Evolutionary conservation across 1,140 invertebrate genomes (phyloP), one percentile per base, ranked within the genome.

Genomic region (Potamilus streckersoni): DNA sequence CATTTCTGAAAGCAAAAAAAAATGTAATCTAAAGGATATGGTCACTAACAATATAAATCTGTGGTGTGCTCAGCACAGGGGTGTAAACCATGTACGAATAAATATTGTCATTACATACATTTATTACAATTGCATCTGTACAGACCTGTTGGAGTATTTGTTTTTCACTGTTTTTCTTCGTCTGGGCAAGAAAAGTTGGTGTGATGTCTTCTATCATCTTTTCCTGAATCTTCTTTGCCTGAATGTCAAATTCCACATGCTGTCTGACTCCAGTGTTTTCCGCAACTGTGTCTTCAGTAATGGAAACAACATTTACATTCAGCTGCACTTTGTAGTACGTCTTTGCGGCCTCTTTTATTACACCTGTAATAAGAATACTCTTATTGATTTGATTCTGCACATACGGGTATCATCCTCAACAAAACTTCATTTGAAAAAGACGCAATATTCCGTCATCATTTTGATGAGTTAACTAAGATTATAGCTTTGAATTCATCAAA

Each of bases 111-210:
- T 23, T 20, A 11, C 11, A 65, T 17, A 31, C 64, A n/a, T 20
- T 55, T 69, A 2, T 56, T 55, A 19, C 0, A 56, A 20, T 20
- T 58, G 38, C n/a, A 55, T 56, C 19, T 20, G 38, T n/a, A 66
- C 19, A 60, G 81, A 85, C 82, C 81, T 78, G 70, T 61, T 84
- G 66, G 23, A 80, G 62, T 15, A 85, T 85, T 66, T 85, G 84
- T 63, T 68, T 71, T 71, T 85, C 84, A 13, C 79, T 80, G 68
- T 85, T 76, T 73, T 85, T 85, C 62, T 80, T 83, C n/a, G 84
- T 85, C 56, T 85, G 84, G 8, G 82, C 82, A 15, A 85, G 76
- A 71, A 85, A 83, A n/a, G 84, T 85, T 57, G 84, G 84, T 6
- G 84, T 79, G 8, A 67, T 74, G n/a, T 81, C 80, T 16, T 70